Evolutionary conservation across 1,140 invertebrate species (phyloP), one percentile per base, ranked within the genome.

Genomic region (Diorhabda elongata): DNA sequence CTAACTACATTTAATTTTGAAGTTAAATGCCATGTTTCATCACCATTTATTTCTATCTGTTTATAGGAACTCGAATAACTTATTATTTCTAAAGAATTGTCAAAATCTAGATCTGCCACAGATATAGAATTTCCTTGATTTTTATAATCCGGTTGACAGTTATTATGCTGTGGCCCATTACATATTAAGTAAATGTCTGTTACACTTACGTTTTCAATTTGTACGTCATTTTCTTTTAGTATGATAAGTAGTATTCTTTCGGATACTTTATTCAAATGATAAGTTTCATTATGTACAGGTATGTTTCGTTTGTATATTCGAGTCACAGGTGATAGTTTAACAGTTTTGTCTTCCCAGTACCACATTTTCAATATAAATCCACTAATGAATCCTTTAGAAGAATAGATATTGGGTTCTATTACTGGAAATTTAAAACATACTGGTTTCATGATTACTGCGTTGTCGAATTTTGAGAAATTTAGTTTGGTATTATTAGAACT

Each of bases 301-400:
- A 70, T 9, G 43, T 62, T 73, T n/a, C 66, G 68, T 47, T 73
- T 69, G 65, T 72, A 71, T 7, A 71, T 70, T 41, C 69, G 66
- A 4, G 69, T 62, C 3, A 65, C 26, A 43, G 68, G 69, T 41
- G 68, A 8, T 9, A 76, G 61, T 61, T 75, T 76, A 44, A 60
- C 65, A 6, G 69, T 73, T 4, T 73, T 71, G 4, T 76, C 76
- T 44, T 84, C 85, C 89, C 90, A 92, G 73, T 90, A 87, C 91
- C 91, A 92, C 78, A 91, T 89, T 83, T 93, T 92, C 58, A 93
- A 81, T 42, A 90, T 87, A 82, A 92, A 92, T 1, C 91, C 91
- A 43, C 85, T 83, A 58, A 90, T 85, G 56, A 85, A 85, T 3
- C 84, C 82, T 69, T 87, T 87, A 3, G 79, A 71, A 71, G 76